Conservation (phyloP, 2,888 invertebrate genomes). For the Lymantria dispar region DNA sequence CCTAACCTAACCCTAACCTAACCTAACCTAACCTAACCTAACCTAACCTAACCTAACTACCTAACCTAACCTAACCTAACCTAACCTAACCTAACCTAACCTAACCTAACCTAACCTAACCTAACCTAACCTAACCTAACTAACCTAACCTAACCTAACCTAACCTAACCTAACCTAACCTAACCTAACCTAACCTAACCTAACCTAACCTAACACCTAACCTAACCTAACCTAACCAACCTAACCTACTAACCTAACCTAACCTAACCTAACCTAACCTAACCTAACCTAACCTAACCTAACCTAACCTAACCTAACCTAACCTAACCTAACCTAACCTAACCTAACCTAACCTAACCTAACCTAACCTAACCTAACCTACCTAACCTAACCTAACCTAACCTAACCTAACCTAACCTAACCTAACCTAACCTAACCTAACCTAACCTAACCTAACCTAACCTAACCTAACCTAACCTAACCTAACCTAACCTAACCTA, state of each 20-base stretch:
- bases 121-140: slow-evolving; percentile 3
- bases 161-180: slow-evolving; percentile 3
- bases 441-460: slow-evolving; percentile 20
- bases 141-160: slow-evolving; percentile 3
- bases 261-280: slow-evolving; percentile 3
- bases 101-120: slow-evolving; percentile 3
- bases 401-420: slow-evolving; percentile 11
- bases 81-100: slow-evolving; percentile 3
- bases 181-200: slow-evolving; percentile 3
- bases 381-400: slow-evolving; percentile 3
- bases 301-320: slow-evolving; percentile 3
- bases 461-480: slow-evolving; percentile 21
- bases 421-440: slow-evolving; percentile 22
- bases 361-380: slow-evolving; percentile 3
- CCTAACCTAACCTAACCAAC: slow-evolving; percentile 3
- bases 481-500: slow-evolving; percentile 17
- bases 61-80: slow-evolving; percentile 3
- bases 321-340: slow-evolving; percentile 3
- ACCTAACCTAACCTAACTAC: slow-evolving; percentile 2
- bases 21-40: slow-evolving; percentile 3
- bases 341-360: slow-evolving; percentile 3
- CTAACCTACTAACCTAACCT: slow-evolving; percentile 3
- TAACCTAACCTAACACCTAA: slow-evolving; percentile 3
- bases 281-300: slow-evolving; percentile 3
- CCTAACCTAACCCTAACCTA: slow-evolving; percentile 3